Base-by-base conservation (phyloP, 2,113 vertebrate genomes). In the Carassius auratus region DNA sequence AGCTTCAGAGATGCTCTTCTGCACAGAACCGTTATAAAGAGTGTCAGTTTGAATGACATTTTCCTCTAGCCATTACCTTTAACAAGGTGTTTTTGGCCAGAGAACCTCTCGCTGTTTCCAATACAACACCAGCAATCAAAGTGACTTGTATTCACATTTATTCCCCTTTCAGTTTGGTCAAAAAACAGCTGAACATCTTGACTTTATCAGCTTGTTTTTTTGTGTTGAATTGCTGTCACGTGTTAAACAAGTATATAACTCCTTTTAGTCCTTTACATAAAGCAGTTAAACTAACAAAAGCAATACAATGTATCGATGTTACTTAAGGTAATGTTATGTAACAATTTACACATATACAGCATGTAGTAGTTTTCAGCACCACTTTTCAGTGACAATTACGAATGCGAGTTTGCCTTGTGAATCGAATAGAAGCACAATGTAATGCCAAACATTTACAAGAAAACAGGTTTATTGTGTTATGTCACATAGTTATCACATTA, bases 21-120 rank as follows among this genome's bases (percentile, higher is more conserved):
- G 21, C 30, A 21, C 76, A 36, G 9, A 19, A 57, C 76, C n/a
- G 50, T 76, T 52, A 15, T 52, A 15, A 52, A 36, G 66, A 33
- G 14, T 17, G 74, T 52, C 74, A 52, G 48, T 52, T 52, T 76
- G n/a, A 55, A 19, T 76, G 75, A 76, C 50, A 26, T 10, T 33
- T 76, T 33, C 75, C 33, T 71, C 71, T 38, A n/a, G 71, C n/a
- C 42, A 48, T 26, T 64, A 14, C 13, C 75, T 36, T 55, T 76
- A 57, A 76, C 75, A 57, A 76, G 75, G 26, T 21, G 75, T 57
- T 21, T 76, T 19, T 57, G 15, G 75, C 50, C 23, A 30, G 45
- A 55, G 23, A 19, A 30, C 3, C 26, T 76, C 4, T 55, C 0
- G n/a, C 38, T 14, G n/a, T 74, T 17, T 9, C 14, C 14, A 30